Conservation (phyloP, 2,888 invertebrate genomes). For the Latrodectus hesperus region DNA sequence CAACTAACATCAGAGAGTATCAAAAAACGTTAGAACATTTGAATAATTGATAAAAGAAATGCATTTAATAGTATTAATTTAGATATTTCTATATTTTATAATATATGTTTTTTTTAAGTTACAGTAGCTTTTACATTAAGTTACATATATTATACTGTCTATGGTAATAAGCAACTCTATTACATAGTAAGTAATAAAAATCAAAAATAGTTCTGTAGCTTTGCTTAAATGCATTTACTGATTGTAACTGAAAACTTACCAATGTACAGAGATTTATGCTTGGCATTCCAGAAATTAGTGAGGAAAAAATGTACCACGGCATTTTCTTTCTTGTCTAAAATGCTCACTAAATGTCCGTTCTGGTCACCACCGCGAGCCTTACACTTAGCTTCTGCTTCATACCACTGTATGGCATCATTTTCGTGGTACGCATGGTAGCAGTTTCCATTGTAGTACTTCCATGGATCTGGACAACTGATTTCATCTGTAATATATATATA, state of each 20-base stretch:
- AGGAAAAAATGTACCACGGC: conserved; percentile 73
- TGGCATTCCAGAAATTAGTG: conserved; percentile 71
- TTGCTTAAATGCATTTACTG: too few species aligned
- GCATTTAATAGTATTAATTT: too few species aligned
- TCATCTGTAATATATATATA: conserved; percentile 53
- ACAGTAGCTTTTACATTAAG: too few species aligned
- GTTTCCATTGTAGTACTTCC: conserved; percentile 72
- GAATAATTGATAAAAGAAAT: too few species aligned
- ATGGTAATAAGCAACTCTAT: too few species aligned
- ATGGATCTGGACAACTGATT: conserved; percentile 70
- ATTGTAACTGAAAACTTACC: conserved; percentile 61
- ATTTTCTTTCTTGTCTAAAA: conserved; percentile 73
- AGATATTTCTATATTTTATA: too few species aligned
- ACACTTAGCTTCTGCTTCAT: conserved; percentile 72
- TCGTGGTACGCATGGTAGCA: conserved; percentile 71
- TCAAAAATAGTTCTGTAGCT: too few species aligned
- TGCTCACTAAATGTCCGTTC: conserved; percentile 73
- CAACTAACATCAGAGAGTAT: too few species aligned
- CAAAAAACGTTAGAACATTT: too few species aligned
- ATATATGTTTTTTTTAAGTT: too few species aligned
- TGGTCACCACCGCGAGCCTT: conserved; percentile 57
- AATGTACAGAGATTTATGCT: conserved; percentile 72
- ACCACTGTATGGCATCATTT: conserved; percentile 72
- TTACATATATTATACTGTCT: too few species aligned
- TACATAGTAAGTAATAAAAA: too few species aligned